These are phyloP conservation scores for Drepanosiphum platanoidis DNA, from an alignment of 2,888 invertebrate genomes.

Conservation along the genomic window DNA sequence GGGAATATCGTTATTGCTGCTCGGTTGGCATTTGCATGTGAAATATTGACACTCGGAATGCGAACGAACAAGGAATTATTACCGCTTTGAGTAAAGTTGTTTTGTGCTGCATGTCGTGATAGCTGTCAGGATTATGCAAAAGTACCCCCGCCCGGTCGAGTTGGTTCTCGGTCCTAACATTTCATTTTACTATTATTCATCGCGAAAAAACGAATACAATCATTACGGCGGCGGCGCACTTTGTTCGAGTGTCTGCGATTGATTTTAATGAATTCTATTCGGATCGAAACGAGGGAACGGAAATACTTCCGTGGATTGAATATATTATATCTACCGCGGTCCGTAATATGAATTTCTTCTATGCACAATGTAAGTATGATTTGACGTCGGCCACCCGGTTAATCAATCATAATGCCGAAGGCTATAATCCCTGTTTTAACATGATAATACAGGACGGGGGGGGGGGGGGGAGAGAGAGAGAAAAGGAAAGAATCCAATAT, in stretches of 20 bases:
- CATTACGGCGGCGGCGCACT: not conserved
- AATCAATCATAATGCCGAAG: constrained; percentile 48
- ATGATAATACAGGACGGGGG: constrained; percentile 31
- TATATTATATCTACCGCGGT: not conserved
- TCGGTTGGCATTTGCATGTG: not conserved
- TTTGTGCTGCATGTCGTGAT: not conserved
- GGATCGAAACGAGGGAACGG: not conserved
- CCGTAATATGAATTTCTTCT: constrained; percentile 4
- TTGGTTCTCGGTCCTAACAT: constrained; percentile 4
- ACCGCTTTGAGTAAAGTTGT: not conserved
- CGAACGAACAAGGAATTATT: not conserved
- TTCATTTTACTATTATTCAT: constrained; percentile 12
- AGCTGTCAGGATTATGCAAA: not conserved
- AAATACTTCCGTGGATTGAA: not conserved
- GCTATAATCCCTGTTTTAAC: constrained; percentile 44
- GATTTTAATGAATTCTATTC: constrained; percentile 5
- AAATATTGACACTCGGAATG: constrained; percentile 3
- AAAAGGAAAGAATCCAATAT: constrained; percentile 42
- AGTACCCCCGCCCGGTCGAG: not conserved
- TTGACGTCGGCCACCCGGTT: constrained; percentile 12
- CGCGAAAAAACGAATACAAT: not conserved
- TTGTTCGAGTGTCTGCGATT: constrained; percentile 11
- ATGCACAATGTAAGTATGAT: constrained; percentile 25
- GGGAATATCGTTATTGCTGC: not conserved
- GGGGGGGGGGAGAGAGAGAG: not conserved